Percentiles rank a stretch among this genome's conserved stretches.
Evolutionary conservation across 2,888 invertebrate genomes (phyloP).

Genomic region (Monopis laevigella): DNA sequence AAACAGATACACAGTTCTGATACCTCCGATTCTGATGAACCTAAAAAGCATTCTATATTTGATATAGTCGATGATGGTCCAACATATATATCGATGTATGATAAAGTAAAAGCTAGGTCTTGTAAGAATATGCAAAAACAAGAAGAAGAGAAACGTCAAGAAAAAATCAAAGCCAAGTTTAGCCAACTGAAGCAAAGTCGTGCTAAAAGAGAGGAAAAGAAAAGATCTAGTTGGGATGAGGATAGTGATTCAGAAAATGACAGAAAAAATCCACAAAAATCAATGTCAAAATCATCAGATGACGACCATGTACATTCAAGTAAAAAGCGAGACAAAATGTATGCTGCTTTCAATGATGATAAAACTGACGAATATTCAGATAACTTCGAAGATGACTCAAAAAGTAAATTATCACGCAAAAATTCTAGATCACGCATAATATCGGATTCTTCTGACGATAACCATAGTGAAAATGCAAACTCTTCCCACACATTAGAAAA

Average conservation of each 20-base stretch:
- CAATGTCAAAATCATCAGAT: constrained; percentile 59
- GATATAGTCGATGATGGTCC: constrained; percentile 91
- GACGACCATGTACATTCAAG: constrained; percentile 52
- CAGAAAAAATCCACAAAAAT: constrained; percentile 40
- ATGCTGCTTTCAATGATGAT: constrained; percentile 41
- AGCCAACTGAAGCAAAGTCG: constrained; percentile 87
- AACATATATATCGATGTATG: constrained; percentile 96
- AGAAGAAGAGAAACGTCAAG: constrained; percentile 86
- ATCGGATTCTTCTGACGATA: constrained; percentile 83
- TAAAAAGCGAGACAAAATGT: constrained; percentile 59
- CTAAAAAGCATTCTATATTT: constrained; percentile 91
- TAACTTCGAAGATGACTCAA: constrained; percentile 58
- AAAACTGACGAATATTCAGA: constrained; percentile 55
- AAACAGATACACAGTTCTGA: constrained; percentile 68
- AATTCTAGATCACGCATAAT: constrained; percentile 77
- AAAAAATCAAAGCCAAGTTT: constrained; percentile 90
- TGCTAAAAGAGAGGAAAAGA: constrained; percentile 89
- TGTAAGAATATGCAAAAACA: constrained; percentile 94
- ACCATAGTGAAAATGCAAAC: constrained; percentile 59
- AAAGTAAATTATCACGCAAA: constrained; percentile 70
- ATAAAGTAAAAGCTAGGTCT: constrained; percentile 93
- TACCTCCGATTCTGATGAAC: constrained; percentile 80
- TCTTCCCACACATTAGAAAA: constrained; percentile 58
- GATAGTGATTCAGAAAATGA: constrained; percentile 78
- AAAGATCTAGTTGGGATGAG: constrained; percentile 90